A percentile compares a stretch with the other conserved stretches of the same genome.
phyloP scores from a whole-genome alignment of 2,888 invertebrate genomes.

The Nyleta sp. region DNA sequence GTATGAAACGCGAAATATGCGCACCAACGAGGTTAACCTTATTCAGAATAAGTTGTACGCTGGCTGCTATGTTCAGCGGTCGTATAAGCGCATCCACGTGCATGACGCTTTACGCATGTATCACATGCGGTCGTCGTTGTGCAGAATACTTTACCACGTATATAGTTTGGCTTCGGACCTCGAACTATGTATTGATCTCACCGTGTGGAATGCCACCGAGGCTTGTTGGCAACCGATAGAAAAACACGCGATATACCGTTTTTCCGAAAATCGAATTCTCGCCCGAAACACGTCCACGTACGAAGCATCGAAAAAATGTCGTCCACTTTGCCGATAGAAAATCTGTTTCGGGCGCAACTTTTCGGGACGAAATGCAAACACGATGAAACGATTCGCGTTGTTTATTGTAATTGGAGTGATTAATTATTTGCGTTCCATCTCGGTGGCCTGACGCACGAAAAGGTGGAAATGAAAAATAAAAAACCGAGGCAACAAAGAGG shows the following conservation, averaged over 20 bases:
- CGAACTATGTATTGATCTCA: constrained; percentile 74
- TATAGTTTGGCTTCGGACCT: constrained; percentile 75
- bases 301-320: constrained; percentile 14
- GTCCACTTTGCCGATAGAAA: too few species aligned
- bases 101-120: constrained; percentile 60
- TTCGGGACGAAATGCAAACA: not conserved
- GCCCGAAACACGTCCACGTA: not conserved
- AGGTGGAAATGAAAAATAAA: not conserved
- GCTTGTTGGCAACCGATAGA: constrained; percentile 68
- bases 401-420: constrained; percentile 11
- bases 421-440: constrained; percentile 4
- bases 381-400: too few species aligned
- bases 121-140: constrained; percentile 57
- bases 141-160: constrained; percentile 62
- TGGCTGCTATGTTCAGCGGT: constrained; percentile 37
- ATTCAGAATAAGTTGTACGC: constrained; percentile 55
- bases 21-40: constrained; percentile 53
- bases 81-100: constrained; percentile 62
- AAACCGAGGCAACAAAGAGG: constrained; percentile 39
- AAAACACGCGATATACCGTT: constrained; percentile 49
- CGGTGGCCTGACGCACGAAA: not conserved
- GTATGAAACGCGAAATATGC: constrained; percentile 46
- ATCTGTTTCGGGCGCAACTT: too few species aligned
- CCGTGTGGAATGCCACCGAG: constrained; percentile 67
- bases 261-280: constrained; percentile 46